Base-by-base conservation (phyloP, 2,797 vertebrate genomes). In the Cossypha niveicapilla region DNA sequence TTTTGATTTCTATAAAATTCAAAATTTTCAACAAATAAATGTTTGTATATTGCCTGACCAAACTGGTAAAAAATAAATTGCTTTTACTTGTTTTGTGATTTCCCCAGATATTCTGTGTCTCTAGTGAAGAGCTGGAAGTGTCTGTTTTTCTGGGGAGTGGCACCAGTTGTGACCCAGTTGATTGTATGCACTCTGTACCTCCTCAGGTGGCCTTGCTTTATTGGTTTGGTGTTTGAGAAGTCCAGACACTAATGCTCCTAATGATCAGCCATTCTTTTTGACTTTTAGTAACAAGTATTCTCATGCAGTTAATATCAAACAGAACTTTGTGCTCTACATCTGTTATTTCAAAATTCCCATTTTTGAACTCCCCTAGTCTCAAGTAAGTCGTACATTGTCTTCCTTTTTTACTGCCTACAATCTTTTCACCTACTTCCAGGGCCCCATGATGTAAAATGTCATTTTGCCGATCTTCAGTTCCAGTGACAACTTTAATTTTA, bases 241-340 rank as follows among this genome's bases (percentile, higher is more conserved):
- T 99, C 99, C 99, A 99, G 95, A 99, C 91, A 23, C 99, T 99
- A 97, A 99, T 99, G 87, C 99, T 99, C 74, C 98, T 98, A 93
- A 99, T 99, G 86, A 99, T 99, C 45, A 99, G 95, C 99, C 99
- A 99, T 93, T 99, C 99, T 92, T 99, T 99, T 97, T 99, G 99
- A 91, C 98, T 98, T 95, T 98, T 98, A 25, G 99, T 99, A 78
- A 99, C 98, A 76, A 99, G 98, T 82, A 99, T 99, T 90, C 99
- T 98, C 88, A 99, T 98, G 93, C 99, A 99, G 88, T 98, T 98
- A 92, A 99, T 98, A 96, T 99, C 98, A 98, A 99, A 99, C 42
- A 98, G 97, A 91, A 99, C 98, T 97, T 99, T 99, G 97, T 98
- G 98, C 96, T 99, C 98, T 84, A 99, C 98, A 35, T 98, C 98